phyloP scores from a whole-genome alignment of 2,797 vertebrate species.

The Philypnodon macrostomus region DNA sequence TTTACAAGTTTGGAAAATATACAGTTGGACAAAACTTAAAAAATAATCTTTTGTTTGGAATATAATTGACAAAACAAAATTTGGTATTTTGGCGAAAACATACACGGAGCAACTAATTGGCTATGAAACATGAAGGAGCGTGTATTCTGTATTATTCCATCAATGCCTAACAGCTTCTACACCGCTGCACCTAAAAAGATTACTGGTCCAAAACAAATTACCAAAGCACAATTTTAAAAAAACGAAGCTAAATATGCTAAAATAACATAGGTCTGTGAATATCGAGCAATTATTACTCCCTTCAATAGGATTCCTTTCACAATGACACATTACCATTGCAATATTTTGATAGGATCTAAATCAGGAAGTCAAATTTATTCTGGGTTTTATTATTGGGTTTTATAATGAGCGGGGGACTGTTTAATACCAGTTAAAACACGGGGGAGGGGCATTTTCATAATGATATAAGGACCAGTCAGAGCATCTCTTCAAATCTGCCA shows the following conservation, averaged over 20 bases:
- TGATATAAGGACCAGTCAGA: conserved; percentile 89
- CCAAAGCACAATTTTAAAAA: conserved; percentile 46
- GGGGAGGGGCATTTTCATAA: conserved; percentile 78
- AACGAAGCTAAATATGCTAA: conserved; percentile 51
- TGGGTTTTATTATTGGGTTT: conserved; percentile 75
- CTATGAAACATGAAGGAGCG: background rate
- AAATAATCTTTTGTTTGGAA: too few species aligned
- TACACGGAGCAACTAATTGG: too few species aligned
- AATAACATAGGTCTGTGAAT: conserved; percentile 18
- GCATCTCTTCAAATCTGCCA: conserved; percentile 97
- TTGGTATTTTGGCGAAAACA: too few species aligned
- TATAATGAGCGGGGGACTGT: conserved; percentile 73
- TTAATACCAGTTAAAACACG: conserved; percentile 69
- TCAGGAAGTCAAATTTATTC: conserved; percentile 76
- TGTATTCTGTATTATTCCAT: conserved; percentile 14
- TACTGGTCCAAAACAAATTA: conserved; percentile 48
- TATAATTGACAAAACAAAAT: too few species aligned
- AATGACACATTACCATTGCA: conserved; percentile 71
- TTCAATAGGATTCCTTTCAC: conserved; percentile 58
- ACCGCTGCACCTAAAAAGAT: conserved; percentile 20
- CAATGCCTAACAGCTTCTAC: conserved; percentile 14
- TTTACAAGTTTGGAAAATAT: too few species aligned
- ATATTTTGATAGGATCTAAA: conserved; percentile 76
- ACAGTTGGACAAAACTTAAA: too few species aligned
- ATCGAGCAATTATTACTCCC: conserved; percentile 59